Conservation (phyloP, 2,888 invertebrate genomes). For the Muschampia plurimacula region DNA sequence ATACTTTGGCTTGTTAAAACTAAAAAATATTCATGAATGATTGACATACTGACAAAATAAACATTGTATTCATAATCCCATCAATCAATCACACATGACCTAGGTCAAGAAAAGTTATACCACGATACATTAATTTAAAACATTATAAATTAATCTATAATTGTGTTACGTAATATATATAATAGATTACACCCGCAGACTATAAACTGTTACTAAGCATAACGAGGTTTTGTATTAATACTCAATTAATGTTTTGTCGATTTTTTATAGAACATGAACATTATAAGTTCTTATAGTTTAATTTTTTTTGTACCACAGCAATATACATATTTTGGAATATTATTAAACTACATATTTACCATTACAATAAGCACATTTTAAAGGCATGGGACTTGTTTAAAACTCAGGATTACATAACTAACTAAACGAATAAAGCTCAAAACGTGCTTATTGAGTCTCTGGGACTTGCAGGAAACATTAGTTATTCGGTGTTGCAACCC, state of each 20-base stretch:
- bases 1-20: not conserved
- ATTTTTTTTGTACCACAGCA: no score
- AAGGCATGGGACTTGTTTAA: not conserved
- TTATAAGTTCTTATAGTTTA: no score
- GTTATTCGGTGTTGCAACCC: conserved; percentile 47
- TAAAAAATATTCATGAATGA: not conserved
- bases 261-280: no score
- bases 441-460: not conserved
- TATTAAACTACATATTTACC: no score
- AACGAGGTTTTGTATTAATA: no score
- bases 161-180: no score
- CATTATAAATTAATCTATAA: not conserved
- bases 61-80: not conserved
- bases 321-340: no score
- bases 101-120: not conserved
- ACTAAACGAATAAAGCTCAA: conserved; percentile 11
- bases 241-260: no score
- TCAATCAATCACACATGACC: conserved; percentile 12
- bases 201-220: no score
- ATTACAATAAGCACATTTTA: not conserved
- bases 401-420: conserved; percentile 14
- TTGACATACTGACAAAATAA: not conserved
- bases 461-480: conserved; percentile 44
- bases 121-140: not conserved
- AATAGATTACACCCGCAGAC: no score